A percentile compares a stretch with the other conserved stretches of the same genome.
Conservation (phyloP, 2,888 invertebrate species). For the Caenorhabditis parvicauda region DNA sequence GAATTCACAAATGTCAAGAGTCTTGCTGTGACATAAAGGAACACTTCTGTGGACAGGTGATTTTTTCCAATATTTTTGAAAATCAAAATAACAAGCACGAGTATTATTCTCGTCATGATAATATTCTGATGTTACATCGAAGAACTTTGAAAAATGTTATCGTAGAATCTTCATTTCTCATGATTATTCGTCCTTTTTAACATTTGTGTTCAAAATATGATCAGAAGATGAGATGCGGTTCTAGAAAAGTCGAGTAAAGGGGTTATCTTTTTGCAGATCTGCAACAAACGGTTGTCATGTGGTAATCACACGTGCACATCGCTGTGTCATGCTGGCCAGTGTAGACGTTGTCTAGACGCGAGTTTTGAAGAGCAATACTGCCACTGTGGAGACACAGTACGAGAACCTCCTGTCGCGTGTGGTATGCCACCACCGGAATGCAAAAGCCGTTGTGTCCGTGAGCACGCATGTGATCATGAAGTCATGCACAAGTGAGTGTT, state of each 20-base stretch:
- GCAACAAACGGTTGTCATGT: constrained; percentile 76
- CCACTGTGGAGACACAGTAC: constrained; percentile 81
- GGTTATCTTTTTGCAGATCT: constrained; percentile 68
- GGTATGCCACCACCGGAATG: constrained; percentile 84
- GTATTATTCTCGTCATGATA: too few relatives aligned
- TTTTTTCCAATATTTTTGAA: background rate
- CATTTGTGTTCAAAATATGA: background rate
- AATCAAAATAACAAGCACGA: too few relatives aligned
- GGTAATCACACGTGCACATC: constrained; percentile 83
- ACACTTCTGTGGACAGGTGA: constrained; percentile 77
- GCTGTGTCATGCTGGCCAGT: constrained; percentile 84
- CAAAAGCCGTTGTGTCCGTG: constrained; percentile 75
- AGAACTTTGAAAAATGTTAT: too few relatives aligned
- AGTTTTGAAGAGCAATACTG: constrained; percentile 89
- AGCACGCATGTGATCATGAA: constrained; percentile 70
- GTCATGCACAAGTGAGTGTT: constrained; percentile 23
- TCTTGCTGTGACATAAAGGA: constrained; percentile 83
- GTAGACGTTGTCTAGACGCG: constrained; percentile 76
- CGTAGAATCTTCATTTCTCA: too few relatives aligned
- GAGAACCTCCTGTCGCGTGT: constrained; percentile 88
- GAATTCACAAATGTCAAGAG: constrained; percentile 80
- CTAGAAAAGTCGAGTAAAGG: too few relatives aligned
- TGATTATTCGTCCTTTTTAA: too few relatives aligned
- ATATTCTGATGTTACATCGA: too few relatives aligned
- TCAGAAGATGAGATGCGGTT: too few relatives aligned